These are phyloP conservation scores for Struthidea cinerea DNA, from an alignment of 2,113 vertebrate genomes.

Conservation along the genomic window DNA sequence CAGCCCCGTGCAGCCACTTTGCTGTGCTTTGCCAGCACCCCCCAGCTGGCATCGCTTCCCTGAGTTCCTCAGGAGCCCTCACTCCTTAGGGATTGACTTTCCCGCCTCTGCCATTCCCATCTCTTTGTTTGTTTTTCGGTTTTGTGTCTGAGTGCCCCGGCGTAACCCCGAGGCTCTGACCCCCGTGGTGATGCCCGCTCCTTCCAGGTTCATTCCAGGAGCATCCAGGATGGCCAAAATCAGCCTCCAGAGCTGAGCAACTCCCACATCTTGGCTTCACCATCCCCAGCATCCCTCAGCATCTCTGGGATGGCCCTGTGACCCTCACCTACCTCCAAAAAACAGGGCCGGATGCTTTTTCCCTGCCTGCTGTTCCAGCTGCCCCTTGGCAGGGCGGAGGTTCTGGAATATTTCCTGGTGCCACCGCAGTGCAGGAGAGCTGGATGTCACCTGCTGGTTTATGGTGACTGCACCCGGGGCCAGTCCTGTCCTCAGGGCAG, in stretches of 20 bases:
- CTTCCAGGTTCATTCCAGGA: rapidly evolving
- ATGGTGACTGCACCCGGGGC: neutral
- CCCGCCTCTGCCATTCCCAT: neutral
- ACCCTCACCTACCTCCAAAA: neutral
- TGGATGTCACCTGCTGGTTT: neutral
- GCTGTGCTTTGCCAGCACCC: rapidly evolving
- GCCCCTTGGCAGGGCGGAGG: neutral
- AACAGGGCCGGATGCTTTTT: neutral
- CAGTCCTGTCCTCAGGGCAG: neutral
- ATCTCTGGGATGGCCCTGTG: neutral
- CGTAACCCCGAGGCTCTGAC: neutral
- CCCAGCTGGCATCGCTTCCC: rapidly evolving
- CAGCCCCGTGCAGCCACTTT: neutral
- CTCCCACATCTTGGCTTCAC: rapidly evolving
- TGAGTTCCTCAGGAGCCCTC: neutral
- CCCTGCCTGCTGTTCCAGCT: neutral
- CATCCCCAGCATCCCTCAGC: neutral
- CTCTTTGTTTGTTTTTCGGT: rapidly evolving
- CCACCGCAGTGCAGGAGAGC: neutral
- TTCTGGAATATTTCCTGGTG: neutral
- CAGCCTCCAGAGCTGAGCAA: neutral
- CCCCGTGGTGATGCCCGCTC: rapidly evolving
- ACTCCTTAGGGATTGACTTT: rapidly evolving
- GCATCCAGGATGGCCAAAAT: neutral
- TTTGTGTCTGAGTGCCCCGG: too few species aligned